These are phyloP conservation scores for Dynastes maya DNA, from an alignment of 2,888 invertebrate species.

Conservation along the genomic window DNA sequence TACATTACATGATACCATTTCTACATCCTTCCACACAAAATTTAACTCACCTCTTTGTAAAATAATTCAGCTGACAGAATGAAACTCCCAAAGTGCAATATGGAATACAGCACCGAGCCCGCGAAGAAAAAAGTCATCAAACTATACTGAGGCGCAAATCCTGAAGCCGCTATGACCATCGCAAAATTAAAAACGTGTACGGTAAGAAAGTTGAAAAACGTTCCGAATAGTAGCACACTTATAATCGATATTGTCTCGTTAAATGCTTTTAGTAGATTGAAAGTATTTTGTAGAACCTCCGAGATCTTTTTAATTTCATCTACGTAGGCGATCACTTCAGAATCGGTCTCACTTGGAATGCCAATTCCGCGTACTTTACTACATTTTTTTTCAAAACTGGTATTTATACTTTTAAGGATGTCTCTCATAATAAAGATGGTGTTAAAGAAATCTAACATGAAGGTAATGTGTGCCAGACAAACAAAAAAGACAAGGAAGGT, in stretches of 20 bases:
- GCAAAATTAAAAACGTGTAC: background rate
- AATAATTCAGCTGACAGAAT: background rate
- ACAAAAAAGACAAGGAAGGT: background rate
- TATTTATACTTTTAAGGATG: background rate
- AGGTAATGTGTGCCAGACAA: background rate
- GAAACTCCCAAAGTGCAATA: background rate
- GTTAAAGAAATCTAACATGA: background rate
- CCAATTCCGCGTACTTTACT: no score
- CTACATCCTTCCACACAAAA: no score
- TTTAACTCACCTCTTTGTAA: slow-evolving; percentile 16
- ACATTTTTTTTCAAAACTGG: background rate
- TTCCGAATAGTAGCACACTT: background rate
- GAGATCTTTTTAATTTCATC: background rate
- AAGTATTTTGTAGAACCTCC: background rate
- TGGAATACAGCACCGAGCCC: background rate
- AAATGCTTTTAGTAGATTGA: background rate
- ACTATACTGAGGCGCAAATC: background rate
- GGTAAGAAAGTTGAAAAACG: background rate
- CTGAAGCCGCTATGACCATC: background rate
- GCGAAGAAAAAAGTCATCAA: background rate
- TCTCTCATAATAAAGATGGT: background rate
- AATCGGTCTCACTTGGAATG: background rate
- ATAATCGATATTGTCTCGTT: background rate
- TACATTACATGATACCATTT: no score
- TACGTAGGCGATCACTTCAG: background rate